Base-by-base conservation (phyloP, 2,113 vertebrate species). In the Serilophus lunatus region DNA sequence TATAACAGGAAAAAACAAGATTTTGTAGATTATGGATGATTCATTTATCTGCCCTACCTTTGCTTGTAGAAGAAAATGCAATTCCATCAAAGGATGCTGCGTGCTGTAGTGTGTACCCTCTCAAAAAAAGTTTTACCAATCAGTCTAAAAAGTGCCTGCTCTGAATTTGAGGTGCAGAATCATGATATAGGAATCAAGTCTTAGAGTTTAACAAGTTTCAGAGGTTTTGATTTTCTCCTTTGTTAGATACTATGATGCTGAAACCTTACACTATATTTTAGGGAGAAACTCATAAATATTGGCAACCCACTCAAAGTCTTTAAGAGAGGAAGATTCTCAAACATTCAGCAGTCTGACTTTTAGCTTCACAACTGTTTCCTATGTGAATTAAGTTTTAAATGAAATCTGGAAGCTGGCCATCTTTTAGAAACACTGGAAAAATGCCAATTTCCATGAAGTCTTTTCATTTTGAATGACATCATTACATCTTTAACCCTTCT, bases 321-420 rank as follows among this genome's bases (percentile, higher is more conserved):
- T 38, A 82, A 92, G 87, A 89, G 53, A 38, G 42, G 24, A 89
- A 88, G 47, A 77, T 74, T 92, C 85, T 76, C 57, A 93, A 65
- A 83, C 50, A 69, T 85, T 82, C 82, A 44, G 44, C 35, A 63
- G 70, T 80, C 75, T 88, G 93, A 93, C 90, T 94, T 91, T 54
- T 53, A 83, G 64, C 75, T 95, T 95, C 93, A 85, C 18, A 65
- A 89, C 89, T 79, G 69, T 89, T 95, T 92, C 75, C 63, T 93
- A 74, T 60, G 60, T 91, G 87, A 94, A 63, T 90, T 94, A 93
- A 94, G 87, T 80, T 95, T 91, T 91, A 95, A 82, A 90, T 70
- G 76, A 91, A 95, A 96, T 88, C 79, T 95, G 89, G 94, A 96
- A 90, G 22, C 54, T 77, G 59, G 93, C 94, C 93, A 92, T 94